phyloP scores from a whole-genome alignment of 64 coral and sea anemone genomes.

The Porites lutea region DNA sequence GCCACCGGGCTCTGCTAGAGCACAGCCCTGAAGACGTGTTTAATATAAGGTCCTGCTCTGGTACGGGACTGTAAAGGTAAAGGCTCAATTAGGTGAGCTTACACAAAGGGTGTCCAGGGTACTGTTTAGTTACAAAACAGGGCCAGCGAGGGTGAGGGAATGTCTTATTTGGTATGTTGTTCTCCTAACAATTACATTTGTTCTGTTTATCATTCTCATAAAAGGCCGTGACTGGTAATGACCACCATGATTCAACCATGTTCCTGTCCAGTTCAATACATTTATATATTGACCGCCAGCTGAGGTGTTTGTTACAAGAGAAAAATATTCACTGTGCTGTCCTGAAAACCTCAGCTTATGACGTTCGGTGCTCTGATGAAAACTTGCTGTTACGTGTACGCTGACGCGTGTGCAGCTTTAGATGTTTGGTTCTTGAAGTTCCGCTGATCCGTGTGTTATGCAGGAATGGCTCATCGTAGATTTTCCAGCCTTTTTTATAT shows the following conservation, averaged over 20 bases:
- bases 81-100: too few relatives aligned
- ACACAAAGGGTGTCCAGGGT: too few relatives aligned
- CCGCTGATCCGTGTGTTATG: slow-evolving; percentile 1
- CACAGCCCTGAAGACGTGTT: too few relatives aligned
- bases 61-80: too few relatives aligned
- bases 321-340: slow-evolving; percentile 37
- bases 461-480: slow-evolving; percentile 14
- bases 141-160: too few relatives aligned
- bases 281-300: neutral
- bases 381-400: neutral
- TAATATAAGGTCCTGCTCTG: too few relatives aligned
- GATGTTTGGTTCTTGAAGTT: slow-evolving; percentile 45
- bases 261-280: neutral
- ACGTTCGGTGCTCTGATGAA: slow-evolving; percentile 39
- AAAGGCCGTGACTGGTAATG: slow-evolving; percentile 61
- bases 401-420: slow-evolving; percentile 15
- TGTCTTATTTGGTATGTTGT: neutral
- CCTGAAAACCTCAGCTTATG: slow-evolving; percentile 43
- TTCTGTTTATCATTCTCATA: slow-evolving; percentile 55
- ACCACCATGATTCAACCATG: slow-evolving; percentile 33
- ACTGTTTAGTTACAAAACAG: too few relatives aligned
- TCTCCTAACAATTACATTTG: neutral
- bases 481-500: neutral
- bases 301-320: slow-evolving; percentile 43
- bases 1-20: too few relatives aligned